phyloP scores from a whole-genome alignment of 2,888 invertebrate genomes.

The Ennomos fuscantarius region DNA sequence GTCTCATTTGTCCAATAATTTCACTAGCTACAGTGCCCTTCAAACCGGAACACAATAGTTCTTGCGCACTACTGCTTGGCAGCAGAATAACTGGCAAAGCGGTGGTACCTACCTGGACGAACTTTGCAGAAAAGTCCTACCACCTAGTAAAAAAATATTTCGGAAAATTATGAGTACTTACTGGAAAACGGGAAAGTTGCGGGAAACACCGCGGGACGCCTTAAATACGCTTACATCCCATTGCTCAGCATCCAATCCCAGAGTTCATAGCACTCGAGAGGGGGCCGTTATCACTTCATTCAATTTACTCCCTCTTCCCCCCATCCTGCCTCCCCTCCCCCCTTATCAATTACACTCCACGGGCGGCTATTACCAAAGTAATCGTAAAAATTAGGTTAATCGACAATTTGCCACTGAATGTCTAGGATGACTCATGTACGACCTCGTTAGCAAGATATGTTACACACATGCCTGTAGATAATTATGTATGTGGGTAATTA shows the following conservation, averaged over 20 bases:
- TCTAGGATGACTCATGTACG: constrained; percentile 30
- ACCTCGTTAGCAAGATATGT: constrained; percentile 21
- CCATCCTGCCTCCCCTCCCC: constrained; percentile 10
- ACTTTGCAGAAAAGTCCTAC: too few relatives aligned
- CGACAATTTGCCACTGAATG: constrained; percentile 49
- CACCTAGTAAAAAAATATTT: too few relatives aligned
- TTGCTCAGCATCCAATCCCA: constrained; percentile 2
- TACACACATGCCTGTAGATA: too few relatives aligned
- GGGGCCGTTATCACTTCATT: constrained; percentile 24
- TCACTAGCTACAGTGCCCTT: too few relatives aligned
- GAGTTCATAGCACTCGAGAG: constrained; percentile 7
- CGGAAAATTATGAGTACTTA: too few relatives aligned
- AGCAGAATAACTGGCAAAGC: too few relatives aligned
- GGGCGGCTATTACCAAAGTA: constrained; percentile 28
- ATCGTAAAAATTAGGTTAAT: constrained; percentile 64
- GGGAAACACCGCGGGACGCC: too few relatives aligned
- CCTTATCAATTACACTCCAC: constrained; percentile 22
- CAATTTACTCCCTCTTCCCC: constrained; percentile 20
- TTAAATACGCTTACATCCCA: background rate
- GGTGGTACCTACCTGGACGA: too few relatives aligned
- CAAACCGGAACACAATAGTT: too few relatives aligned
- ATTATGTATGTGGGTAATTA: too few relatives aligned
- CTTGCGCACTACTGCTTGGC: too few relatives aligned
- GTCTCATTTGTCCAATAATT: too few relatives aligned
- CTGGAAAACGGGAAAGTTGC: background rate